Evolutionary conservation across 2,888 invertebrate species (phyloP).

Genomic region (Pilophorus perplexus): DNA sequence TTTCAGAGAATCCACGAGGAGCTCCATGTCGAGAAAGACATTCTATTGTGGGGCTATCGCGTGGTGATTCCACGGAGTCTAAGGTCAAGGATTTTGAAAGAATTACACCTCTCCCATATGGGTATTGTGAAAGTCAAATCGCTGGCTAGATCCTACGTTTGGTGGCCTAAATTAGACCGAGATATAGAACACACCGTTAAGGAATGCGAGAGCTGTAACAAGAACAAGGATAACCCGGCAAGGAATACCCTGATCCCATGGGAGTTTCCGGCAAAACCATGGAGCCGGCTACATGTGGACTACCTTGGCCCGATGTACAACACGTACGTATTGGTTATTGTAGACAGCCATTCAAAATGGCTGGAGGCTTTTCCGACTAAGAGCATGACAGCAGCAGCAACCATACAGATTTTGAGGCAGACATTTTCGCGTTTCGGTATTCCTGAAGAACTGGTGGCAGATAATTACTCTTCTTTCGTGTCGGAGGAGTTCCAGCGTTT

Average conservation of each 20-base stretch:
- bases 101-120: conserved; percentile 44
- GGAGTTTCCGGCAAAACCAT: conserved; percentile 44
- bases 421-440: conserved; percentile 39
- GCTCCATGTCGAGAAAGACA: conserved; percentile 10
- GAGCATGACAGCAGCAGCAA: conserved; percentile 22
- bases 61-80: not conserved
- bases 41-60: conserved; percentile 10
- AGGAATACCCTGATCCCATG: conserved; percentile 46
- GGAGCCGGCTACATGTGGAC: conserved; percentile 47
- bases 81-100: not conserved
- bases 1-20: conserved; percentile 9
- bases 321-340: conserved; percentile 37
- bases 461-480: conserved; percentile 34
- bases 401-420: conserved; percentile 20
- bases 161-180: conserved; percentile 48
- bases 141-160: conserved; percentile 48
- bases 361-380: conserved; percentile 44
- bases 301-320: conserved; percentile 45
- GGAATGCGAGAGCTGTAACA: conserved; percentile 46
- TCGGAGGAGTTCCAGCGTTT: conserved; percentile 39
- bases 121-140: conserved; percentile 49
- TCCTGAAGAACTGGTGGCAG: conserved; percentile 17
- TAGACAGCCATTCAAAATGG: conserved; percentile 47
- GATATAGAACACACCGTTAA: conserved; percentile 48
- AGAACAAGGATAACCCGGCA: conserved; percentile 42